Evolutionary conservation across 2,888 invertebrate genomes (phyloP).

Genomic region (Mechanitis mazaeus): DNA sequence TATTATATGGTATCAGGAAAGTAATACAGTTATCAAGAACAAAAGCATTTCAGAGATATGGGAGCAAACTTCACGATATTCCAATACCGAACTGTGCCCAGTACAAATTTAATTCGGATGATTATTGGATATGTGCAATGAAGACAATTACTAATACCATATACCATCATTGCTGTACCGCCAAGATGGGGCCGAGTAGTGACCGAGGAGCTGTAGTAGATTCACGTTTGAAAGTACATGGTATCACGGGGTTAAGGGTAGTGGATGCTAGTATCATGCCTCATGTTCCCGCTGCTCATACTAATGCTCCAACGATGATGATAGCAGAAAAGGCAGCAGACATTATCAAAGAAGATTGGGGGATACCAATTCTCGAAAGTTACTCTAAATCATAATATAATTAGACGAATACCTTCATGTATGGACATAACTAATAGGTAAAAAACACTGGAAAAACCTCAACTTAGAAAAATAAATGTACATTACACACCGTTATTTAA

Average conservation of each 20-base stretch:
- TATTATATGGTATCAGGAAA: constrained; percentile 65
- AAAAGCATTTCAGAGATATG: constrained; percentile 68
- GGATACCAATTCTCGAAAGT: constrained; percentile 20
- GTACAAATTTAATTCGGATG: constrained; percentile 74
- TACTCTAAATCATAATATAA: no score
- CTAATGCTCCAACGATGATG: constrained; percentile 77
- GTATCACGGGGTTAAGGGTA: constrained; percentile 68
- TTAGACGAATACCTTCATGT: no score
- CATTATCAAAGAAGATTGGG: constrained; percentile 69
- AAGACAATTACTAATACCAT: constrained; percentile 70
- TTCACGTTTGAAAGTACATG: constrained; percentile 66
- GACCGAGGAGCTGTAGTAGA: constrained; percentile 74
- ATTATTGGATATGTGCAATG: constrained; percentile 82
- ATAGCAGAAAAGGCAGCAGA: constrained; percentile 77
- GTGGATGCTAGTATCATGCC: constrained; percentile 79
- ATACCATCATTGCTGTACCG: constrained; percentile 75
- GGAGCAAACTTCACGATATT: constrained; percentile 70
- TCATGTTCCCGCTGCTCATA: constrained; percentile 72
- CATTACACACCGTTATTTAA: no score
- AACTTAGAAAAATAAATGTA: no score
- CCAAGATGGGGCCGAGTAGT: constrained; percentile 69
- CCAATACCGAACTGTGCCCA: constrained; percentile 75
- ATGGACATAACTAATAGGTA: no score
- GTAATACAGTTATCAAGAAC: constrained; percentile 65
- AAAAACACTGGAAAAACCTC: no score